These are phyloP conservation scores for Tuta absoluta DNA, from an alignment of 2,888 invertebrate species.

Conservation along the genomic window DNA sequence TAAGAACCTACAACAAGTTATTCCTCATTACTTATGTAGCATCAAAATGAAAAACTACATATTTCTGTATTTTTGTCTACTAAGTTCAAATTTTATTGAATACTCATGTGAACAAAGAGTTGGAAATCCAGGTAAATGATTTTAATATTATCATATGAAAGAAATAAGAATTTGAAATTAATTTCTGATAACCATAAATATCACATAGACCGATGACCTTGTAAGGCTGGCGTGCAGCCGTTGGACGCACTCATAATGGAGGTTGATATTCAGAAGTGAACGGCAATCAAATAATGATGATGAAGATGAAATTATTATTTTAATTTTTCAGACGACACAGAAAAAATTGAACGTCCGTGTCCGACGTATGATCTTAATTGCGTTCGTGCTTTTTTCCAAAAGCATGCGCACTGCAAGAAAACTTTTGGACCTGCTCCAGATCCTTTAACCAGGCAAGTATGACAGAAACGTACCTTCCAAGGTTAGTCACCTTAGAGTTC, in stretches of 20 bases:
- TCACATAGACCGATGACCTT: too few species aligned
- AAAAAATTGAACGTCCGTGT: conserved; percentile 36
- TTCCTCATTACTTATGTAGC: background rate
- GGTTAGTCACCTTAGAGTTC: too few species aligned
- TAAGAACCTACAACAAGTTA: too few species aligned
- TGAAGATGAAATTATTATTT: background rate
- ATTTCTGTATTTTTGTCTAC: background rate
- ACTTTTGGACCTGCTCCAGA: conserved; percentile 18
- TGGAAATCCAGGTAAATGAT: conserved; percentile 1
- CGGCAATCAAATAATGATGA: too few species aligned
- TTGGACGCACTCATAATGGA: too few species aligned
- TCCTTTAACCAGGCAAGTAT: conserved; percentile 23
- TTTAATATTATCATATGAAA: too few species aligned
- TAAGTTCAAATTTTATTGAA: background rate
- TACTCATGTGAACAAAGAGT: background rate
- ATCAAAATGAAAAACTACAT: background rate
- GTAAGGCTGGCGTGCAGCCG: too few species aligned
- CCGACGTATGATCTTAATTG: conserved; percentile 26
- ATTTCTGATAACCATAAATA: too few species aligned
- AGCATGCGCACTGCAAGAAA: conserved; percentile 20
- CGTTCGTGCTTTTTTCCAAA: conserved; percentile 18
- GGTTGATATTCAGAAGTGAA: too few species aligned
- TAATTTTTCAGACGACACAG: background rate
- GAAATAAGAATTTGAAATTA: too few species aligned
- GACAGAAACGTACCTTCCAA: background rate